phyloP scores from a whole-genome alignment of 2,797 vertebrate genomes.

The Nyctalus aviator region DNA sequence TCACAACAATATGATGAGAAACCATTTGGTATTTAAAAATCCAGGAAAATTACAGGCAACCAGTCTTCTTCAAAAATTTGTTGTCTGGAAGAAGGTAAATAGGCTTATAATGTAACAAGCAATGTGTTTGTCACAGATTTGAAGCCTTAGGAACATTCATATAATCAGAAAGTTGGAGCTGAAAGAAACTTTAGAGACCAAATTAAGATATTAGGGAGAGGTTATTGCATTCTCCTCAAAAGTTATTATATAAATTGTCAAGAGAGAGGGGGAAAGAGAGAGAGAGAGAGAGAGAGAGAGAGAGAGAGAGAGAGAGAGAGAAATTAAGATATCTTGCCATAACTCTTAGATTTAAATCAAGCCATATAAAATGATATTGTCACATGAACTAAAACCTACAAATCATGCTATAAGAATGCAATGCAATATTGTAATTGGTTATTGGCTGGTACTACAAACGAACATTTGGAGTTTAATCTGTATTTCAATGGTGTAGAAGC shows the following conservation, averaged over 20 bases:
- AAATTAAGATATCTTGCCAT: slow-evolving; percentile 65
- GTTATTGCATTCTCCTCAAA: slow-evolving; percentile 58
- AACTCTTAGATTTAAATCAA: slow-evolving; percentile 64
- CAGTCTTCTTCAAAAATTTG: slow-evolving; percentile 27
- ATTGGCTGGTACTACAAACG: slow-evolving; percentile 33
- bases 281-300: too few species aligned
- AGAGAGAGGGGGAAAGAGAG: background rate
- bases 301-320: too few species aligned
- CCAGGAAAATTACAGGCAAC: slow-evolving; percentile 4
- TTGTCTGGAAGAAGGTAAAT: slow-evolving; percentile 61
- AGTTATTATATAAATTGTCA: slow-evolving; percentile 58
- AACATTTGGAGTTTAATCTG: slow-evolving; percentile 49
- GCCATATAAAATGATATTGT: slow-evolving; percentile 48
- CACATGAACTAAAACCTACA: slow-evolving; percentile 45
- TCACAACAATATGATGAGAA: slow-evolving; percentile 22
- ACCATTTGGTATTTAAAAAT: slow-evolving; percentile 1
- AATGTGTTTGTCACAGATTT: slow-evolving; percentile 55
- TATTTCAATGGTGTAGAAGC: slow-evolving; percentile 21
- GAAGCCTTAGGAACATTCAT: slow-evolving; percentile 46
- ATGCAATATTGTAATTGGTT: slow-evolving; percentile 39
- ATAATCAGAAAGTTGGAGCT: slow-evolving; percentile 36
- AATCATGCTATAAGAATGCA: slow-evolving; percentile 27
- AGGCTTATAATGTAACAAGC: background rate
- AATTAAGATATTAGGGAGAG: slow-evolving; percentile 57
- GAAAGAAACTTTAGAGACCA: slow-evolving; percentile 50